Conservation (phyloP, 2,797 vertebrate genomes). For the Sebastes hubbsi region DNA sequence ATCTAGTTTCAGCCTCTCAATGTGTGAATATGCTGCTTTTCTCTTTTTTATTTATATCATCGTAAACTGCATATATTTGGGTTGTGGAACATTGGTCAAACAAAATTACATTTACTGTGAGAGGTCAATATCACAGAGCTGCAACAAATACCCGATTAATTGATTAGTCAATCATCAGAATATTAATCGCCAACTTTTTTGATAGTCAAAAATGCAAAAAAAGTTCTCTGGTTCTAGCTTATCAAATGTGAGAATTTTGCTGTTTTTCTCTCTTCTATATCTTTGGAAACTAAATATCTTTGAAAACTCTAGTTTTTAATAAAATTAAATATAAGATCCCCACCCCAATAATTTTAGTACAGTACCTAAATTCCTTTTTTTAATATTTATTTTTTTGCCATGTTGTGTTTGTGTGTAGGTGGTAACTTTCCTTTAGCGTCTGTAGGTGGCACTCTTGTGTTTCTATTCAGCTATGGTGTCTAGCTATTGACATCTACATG, state of each 20-base stretch:
- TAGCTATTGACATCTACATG: neutral
- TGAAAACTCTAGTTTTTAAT: neutral
- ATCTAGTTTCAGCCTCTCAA: neutral
- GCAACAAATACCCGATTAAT: neutral
- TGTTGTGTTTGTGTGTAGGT: neutral
- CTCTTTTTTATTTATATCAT: neutral
- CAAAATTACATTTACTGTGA: too few relatives aligned
- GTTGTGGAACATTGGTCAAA: neutral
- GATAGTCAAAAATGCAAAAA: neutral
- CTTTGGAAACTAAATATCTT: neutral
- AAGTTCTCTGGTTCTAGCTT: neutral
- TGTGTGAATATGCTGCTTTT: too few relatives aligned
- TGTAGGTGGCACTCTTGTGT: slow-evolving; percentile 26
- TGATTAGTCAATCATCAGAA: too few relatives aligned
- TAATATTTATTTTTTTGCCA: neutral
- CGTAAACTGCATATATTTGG: neutral
- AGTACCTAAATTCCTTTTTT: neutral
- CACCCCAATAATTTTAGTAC: neutral
- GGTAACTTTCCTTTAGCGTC: neutral
- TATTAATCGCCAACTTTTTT: neutral
- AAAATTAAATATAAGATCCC: neutral
- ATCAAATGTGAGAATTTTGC: neutral
- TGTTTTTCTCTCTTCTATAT: neutral
- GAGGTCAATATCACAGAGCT: neutral
- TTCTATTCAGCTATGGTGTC: neutral